Conservation (phyloP, 2,797 vertebrate genomes). For the Sebastes glaucus region DNA sequence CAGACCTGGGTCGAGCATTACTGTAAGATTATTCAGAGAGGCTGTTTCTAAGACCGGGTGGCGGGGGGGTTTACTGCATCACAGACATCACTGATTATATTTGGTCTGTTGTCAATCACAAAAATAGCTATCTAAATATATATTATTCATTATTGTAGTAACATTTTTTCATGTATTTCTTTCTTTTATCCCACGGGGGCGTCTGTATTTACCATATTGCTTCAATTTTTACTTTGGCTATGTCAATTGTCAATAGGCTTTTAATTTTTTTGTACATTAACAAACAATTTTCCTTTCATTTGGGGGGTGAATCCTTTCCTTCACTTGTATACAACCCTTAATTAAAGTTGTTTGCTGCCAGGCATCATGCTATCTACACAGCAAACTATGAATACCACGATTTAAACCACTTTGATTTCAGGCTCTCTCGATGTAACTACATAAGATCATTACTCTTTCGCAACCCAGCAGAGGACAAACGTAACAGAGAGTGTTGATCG, state of each 20-base stretch:
- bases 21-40: background rate
- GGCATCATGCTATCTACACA: background rate
- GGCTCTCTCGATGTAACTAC: background rate
- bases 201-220: too few relatives aligned
- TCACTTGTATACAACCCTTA: background rate
- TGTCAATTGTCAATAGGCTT: background rate
- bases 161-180: too few relatives aligned
- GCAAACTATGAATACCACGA: background rate
- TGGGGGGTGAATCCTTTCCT: background rate
- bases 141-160: background rate
- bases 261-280: background rate
- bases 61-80: background rate
- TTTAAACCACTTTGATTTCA: background rate
- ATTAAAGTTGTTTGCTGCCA: background rate
- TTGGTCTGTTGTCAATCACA: background rate
- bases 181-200: too few relatives aligned
- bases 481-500: background rate
- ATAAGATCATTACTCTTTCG: background rate
- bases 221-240: too few relatives aligned
- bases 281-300: background rate
- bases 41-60: background rate
- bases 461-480: background rate
- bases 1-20: background rate
- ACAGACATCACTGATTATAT: background rate
- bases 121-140: background rate